Base-by-base conservation (phyloP, 2,113 vertebrate species). In the Mola mola region DNA sequence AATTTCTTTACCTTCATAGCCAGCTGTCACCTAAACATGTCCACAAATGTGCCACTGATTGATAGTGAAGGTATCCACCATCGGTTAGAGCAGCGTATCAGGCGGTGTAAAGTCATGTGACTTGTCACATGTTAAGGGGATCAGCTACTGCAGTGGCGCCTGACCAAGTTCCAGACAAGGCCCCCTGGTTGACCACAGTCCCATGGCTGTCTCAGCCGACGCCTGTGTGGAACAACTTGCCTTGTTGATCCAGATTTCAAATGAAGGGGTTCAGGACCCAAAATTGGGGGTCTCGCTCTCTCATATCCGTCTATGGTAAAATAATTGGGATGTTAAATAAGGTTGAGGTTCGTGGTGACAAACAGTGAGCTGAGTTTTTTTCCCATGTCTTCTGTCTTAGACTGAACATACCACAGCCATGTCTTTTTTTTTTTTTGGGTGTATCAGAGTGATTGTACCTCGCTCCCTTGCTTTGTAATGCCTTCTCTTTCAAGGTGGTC, bases 131-230 rank as follows among this genome's bases (percentile, higher is more conserved):
- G 79, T 73, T 49, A 33, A 46, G 36, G 67, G 72, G 68, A 73
- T 83, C 74, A 65, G 77, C 80, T 61, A 75, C 80, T 70, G 63
- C 85, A 75, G 74, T 57, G 86, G 88, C 82, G 82, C 83, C 84
- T 87, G 82, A 78, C 83, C 74, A 17, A 56, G 17, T 33, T 86
- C 83, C 87, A 89, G 83, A 53, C 29, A 72, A 75, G 83, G 72
- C 77, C 83, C 71, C 77, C 75, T 49, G 82, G 82, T 78, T 83
- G 85, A 92, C 89, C 88, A 81, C 90, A 90, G 85, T 85, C 85
- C 81, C 80, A 72, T 51, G 81, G 79, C 65, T 80, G 90, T 90
- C 89, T 90, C 82, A 80, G 85, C 72, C 69, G 49, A 44, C 74
- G 82, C 65, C 63, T 64, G 66, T 31, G 65, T 65, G 84, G 78